Evolutionary conservation across 2,797 vertebrate species (phyloP), one percentile per base, ranked within the genome.

Genomic region (Neostethus bicornis): DNA sequence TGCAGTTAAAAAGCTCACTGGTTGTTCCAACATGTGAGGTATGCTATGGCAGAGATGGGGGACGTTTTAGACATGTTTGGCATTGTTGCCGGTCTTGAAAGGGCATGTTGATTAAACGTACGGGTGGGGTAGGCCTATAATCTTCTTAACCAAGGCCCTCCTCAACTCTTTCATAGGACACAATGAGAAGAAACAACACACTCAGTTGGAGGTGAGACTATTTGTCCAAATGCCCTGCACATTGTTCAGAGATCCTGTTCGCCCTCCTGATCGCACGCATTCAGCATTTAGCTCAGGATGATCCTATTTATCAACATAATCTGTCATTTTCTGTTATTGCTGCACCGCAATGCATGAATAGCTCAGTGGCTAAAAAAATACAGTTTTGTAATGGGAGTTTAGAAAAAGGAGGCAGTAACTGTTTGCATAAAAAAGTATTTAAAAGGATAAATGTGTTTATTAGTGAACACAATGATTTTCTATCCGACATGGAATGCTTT

Each of bases 101-200:
- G 90, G 91, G 85, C 90, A 89, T 91, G 91, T 92, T 90, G 90
- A 91, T 90, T 92, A 91, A 91, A 91, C 79, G 85, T 86, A 86
- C 82, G 87, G 90, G 88, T 90, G 91, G 89, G 86, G 87, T 85
- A 72, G 75, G 66, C 81, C 85, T 87, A 85, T 93, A 92, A 93
- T 92, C 92, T 92, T 89, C 90, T 93, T 91, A 91, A 85, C 72
- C 81, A 83, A 80, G 85, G 86, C 86, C 89, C 87, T 90, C 86
- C 88, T 89, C 89, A 85, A 75, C 85, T 80, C 84, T 89, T 90
- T 90, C 88, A 91, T 59, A 37, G 32, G 45, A 61, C 84, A 89
- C 90, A 90, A 92, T 91, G 84, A 90, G 84, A 87, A 88, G 87
- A 89, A 89, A 91, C 90, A 91, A 91, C 90, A 90, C 85, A 84